A percentile compares a stretch with the other conserved stretches of the same genome.
Evolutionary conservation across 2,797 vertebrate species (phyloP).

Genomic region (Typhlichthys subterraneus): DNA sequence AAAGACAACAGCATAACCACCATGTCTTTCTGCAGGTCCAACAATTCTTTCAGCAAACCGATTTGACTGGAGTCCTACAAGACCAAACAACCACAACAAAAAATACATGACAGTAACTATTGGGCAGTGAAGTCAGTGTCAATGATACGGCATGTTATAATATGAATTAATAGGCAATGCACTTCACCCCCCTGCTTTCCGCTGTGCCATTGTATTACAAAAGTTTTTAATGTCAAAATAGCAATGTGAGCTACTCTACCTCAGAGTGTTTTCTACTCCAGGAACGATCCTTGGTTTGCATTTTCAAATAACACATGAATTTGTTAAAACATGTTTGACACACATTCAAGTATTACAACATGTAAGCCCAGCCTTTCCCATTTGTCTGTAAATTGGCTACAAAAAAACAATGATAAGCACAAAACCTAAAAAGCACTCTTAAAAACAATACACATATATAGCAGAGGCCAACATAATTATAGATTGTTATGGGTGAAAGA

Average conservation of each 20-base stretch:
- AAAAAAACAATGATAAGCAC: not conserved
- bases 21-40: conserved; percentile 97
- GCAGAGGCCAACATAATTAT: conserved; percentile 12
- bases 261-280: conserved; percentile 84
- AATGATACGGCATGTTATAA: not conserved
- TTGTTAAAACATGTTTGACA: conserved; percentile 24
- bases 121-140: not conserved
- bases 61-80: conserved; percentile 93
- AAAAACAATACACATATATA: conserved; percentile 4
- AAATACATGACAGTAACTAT: conserved; percentile 27
- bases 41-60: conserved; percentile 89
- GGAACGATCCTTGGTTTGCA: conserved; percentile 86
- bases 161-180: conserved; percentile 17
- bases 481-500: conserved; percentile 16
- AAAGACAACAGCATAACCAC: conserved; percentile 95
- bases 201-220: not conserved
- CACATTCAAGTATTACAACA: conserved; percentile 1
- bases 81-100: conserved; percentile 18
- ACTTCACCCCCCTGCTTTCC: conserved; percentile 21
- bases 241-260: conserved; percentile 76
- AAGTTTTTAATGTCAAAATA: conserved; percentile 8
- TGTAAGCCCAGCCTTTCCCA: conserved; percentile 3
- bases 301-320: conserved; percentile 74
- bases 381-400: conserved; percentile 28
- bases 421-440: conserved; percentile 1